Percentiles rank a stretch among this genome's conserved stretches.
phyloP scores from a whole-genome alignment of 92 coral and sea anemone genomes.

The Parazoanthus darwini region DNA sequence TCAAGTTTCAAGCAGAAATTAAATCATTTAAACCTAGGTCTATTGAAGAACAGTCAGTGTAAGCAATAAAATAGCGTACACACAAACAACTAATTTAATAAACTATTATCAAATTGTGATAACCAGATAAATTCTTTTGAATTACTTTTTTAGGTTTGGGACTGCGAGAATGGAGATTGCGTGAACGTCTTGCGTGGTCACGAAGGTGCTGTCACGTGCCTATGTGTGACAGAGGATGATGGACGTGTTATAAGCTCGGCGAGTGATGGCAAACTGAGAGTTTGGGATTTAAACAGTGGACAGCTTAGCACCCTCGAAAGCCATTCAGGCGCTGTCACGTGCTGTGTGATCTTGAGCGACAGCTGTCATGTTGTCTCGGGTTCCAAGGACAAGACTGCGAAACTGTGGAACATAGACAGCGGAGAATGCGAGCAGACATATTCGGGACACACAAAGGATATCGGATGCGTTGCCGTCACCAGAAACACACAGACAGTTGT shows the following conservation, averaged over 20 bases:
- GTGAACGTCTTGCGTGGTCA: slow-evolving; percentile 48
- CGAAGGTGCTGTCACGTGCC: slow-evolving; percentile 56
- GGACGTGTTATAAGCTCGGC: slow-evolving; percentile 55
- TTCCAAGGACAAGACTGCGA: slow-evolving; percentile 74
- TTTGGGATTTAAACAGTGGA: slow-evolving; percentile 42
- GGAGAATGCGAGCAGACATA: slow-evolving; percentile 52
- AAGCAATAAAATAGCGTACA: not conserved
- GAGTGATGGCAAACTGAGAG: slow-evolving; percentile 62
- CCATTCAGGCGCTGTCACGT: slow-evolving; percentile 63
- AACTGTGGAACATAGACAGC: slow-evolving; percentile 64
- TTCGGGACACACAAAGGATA: slow-evolving; percentile 66
- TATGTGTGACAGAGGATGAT: slow-evolving; percentile 59
- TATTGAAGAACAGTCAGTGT: too few relatives aligned
- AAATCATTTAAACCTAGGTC: too few relatives aligned
- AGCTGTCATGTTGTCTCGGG: slow-evolving; percentile 61
- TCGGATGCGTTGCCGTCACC: slow-evolving; percentile 71
- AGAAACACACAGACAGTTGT: slow-evolving; percentile 49
- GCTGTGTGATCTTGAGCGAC: slow-evolving; percentile 53
- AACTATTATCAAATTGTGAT: not conserved
- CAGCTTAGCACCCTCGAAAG: slow-evolving; percentile 51
- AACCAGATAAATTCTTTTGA: not conserved
- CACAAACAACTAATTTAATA: not conserved
- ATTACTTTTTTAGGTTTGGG: slow-evolving; percentile 48
- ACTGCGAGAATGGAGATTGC: slow-evolving; percentile 64
- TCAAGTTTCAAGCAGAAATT: too few relatives aligned